These are phyloP conservation scores for Diarsia brunnea DNA, from an alignment of 2,888 invertebrate species.

Conservation along the genomic window DNA sequence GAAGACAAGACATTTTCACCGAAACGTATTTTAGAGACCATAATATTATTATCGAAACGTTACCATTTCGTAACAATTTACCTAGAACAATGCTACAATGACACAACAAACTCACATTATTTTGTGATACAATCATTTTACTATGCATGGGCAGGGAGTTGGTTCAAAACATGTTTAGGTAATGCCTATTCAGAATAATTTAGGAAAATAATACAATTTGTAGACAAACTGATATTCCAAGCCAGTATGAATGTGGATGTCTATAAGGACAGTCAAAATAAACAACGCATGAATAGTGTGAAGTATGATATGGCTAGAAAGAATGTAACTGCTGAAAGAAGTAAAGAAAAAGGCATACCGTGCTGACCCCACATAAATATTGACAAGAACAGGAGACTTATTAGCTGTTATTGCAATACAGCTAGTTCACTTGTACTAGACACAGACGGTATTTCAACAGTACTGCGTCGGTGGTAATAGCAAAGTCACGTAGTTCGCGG, in stretches of 20 bases:
- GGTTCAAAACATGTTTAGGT: slow-evolving; percentile 39
- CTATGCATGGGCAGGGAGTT: slow-evolving; percentile 60
- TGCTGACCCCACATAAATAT: neutral
- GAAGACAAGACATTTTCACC: too few relatives aligned
- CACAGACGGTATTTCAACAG: too few relatives aligned
- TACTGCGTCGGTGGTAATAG: too few relatives aligned
- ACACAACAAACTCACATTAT: slow-evolving; percentile 23
- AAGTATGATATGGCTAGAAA: neutral
- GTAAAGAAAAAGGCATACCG: too few relatives aligned
- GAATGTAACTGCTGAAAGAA: too few relatives aligned
- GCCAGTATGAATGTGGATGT: neutral
- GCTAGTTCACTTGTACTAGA: neutral
- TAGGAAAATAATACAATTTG: slow-evolving; percentile 19
- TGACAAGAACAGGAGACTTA: neutral
- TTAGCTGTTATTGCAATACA: neutral
- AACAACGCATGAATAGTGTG: neutral
- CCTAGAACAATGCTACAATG: slow-evolving; percentile 29
- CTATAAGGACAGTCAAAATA: neutral
- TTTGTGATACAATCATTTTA: slow-evolving; percentile 46
- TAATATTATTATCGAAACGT: neutral
- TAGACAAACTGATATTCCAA: slow-evolving; percentile 11
- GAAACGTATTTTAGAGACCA: neutral
- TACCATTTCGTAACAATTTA: neutral
- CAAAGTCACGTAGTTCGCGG: too few relatives aligned
- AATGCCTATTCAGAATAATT: slow-evolving; percentile 46